Conservation (phyloP, 2,888 invertebrate species). For the Hemicrepidius hirtus region DNA sequence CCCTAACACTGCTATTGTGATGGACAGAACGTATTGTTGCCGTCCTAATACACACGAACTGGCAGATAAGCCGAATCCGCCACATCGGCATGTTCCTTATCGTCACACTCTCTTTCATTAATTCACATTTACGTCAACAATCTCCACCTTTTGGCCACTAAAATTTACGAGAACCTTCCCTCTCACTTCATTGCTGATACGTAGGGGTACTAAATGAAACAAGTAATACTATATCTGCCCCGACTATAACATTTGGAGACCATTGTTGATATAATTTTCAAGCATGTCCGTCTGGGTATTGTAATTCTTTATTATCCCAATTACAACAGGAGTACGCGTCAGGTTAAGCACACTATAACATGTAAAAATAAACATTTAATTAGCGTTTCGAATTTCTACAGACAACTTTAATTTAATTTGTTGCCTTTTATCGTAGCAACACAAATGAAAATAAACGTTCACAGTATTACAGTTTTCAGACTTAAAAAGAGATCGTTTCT, state of each 20-base stretch:
- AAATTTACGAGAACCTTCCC: conserved; percentile 3
- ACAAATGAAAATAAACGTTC: conserved; percentile 12
- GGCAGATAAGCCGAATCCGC: conserved; percentile 45
- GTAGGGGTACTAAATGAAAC: background rate
- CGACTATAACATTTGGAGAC: conserved; percentile 27
- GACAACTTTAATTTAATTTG: conserved; percentile 32
- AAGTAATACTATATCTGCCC: conserved; percentile 19
- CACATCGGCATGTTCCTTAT: conserved; percentile 42
- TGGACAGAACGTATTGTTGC: conserved; percentile 48
- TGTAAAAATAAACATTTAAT: conserved; percentile 43
- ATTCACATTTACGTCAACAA: conserved; percentile 39
- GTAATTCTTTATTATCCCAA: conserved; percentile 43
- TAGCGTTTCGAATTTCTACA: conserved; percentile 15
- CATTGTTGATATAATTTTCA: conserved; percentile 23
- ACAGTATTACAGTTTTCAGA: too few species aligned
- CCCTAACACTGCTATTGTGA: conserved; percentile 40
- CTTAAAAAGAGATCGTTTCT: too few species aligned
- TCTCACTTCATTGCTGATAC: background rate
- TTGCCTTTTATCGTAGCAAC: conserved; percentile 14
- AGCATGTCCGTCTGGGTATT: conserved; percentile 20
- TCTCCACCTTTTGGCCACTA: conserved; percentile 6
- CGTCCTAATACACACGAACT: conserved; percentile 46
- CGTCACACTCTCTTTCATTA: conserved; percentile 23
- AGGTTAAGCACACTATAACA: conserved; percentile 30
- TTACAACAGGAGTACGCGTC: conserved; percentile 29